Evolutionary conservation across 2,797 vertebrate species (phyloP), one percentile per base, ranked within the genome.

Genomic region (Enteromius unitaeniatus): DNA sequence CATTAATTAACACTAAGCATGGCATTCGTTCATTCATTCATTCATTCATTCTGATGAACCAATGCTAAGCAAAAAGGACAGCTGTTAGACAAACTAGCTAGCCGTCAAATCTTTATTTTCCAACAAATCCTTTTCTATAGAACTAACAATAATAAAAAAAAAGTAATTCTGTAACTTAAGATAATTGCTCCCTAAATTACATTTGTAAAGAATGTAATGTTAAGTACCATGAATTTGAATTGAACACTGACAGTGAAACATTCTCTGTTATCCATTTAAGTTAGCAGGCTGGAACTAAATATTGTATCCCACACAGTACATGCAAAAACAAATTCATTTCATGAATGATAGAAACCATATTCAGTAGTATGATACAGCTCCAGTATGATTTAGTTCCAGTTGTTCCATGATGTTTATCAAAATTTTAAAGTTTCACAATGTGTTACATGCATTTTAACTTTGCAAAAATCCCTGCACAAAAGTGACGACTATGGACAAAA

Each of bases 381-480:
- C 31, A 8, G 51, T 23, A 55, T 34, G 11, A 40, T 15, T 23
- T 23, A 53, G 2, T 8, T 42, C 49, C 15, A 42, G 64, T 10
- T 1, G 26, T 58, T 53, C 40, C 70, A 55, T 47, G 34, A 49
- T 51, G 69, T 86, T 89, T 64, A 87, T 92, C 70, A 89, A 92
- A 91, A 89, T 91, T 93, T 90, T 65, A 91, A n/a, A 87, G 72
- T 74, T 42, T 17, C 84, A 86, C 74, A 84, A 87, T 88, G 83
- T 62, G 67, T 68, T 72, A 69, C 0, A 28, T 74, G 84, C 86
- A 86, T 89, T 85, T 86, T 3, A n/a, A 40, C 79, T 84, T 83
- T 81, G 49, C 58, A 34, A 65, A 65, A 64, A 47, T 6, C 19
- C 28, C 62, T 45, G 45, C 70, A 89, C 80, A 83, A 89, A 89